Evolutionary conservation across 2,113 vertebrate genomes (phyloP).

Genomic region (Tachycineta bicolor): DNA sequence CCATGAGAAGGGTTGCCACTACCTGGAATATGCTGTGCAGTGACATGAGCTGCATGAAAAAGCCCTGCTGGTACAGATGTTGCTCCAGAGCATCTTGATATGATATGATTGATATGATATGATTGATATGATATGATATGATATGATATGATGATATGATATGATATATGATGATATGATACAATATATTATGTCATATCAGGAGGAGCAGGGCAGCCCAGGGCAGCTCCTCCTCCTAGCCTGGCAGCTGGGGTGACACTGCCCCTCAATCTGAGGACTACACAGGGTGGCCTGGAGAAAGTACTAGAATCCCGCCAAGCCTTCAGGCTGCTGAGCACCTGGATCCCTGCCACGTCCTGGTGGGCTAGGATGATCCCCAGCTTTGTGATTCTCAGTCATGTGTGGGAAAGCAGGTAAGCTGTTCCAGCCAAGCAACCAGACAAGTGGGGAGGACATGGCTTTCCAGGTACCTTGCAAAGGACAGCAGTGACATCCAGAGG

Average conservation of each 20-base stretch:
- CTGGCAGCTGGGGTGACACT: not conserved
- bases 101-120: not conserved
- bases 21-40: too few species aligned
- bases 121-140: not conserved
- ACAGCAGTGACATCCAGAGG: slow-evolving; percentile 17
- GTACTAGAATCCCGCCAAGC: not conserved
- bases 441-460: accelerated
- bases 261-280: not conserved
- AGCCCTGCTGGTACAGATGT: too few species aligned
- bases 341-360: accelerated
- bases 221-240: not conserved
- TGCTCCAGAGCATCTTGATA: not conserved
- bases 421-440: not conserved
- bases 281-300: accelerated
- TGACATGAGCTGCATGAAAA: not conserved
- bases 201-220: not conserved
- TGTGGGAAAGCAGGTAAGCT: not conserved
- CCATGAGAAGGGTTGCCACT: accelerated
- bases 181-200: too few species aligned
- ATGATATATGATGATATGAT: not conserved
- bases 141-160: not conserved
- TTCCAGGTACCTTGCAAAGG: not conserved
- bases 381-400: not conserved
- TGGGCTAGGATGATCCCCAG: not conserved
- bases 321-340: accelerated